Base-by-base conservation (phyloP, 2,888 invertebrate species). In the Epistrophe grossulariae region DNA sequence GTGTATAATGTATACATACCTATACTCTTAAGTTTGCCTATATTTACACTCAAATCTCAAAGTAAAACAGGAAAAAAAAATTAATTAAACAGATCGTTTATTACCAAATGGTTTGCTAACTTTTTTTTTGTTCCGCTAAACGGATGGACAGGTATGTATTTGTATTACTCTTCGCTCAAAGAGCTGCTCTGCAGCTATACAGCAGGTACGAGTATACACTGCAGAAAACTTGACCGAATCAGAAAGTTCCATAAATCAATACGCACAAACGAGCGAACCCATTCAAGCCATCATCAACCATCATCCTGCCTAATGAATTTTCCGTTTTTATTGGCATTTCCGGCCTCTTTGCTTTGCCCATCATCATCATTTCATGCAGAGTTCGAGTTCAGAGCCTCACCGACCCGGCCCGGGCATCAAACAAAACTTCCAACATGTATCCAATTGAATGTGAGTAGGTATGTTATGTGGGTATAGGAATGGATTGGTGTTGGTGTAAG, bases 271-370 rank as follows among this genome's bases (percentile, higher is more conserved):
- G 40, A 73, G 15, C 66, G 52, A 62, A 60, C 52, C 60, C 72
- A 71, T 57, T 40, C 31, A 57, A 76, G 50, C 59, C 52, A 76
- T 74, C 19, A 62, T 62, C 62, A 28, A 66, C 66, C 45, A 66
- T 45, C 55, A 55, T 55, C 19, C 13, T 72, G 78, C 85, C 78
- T 85, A 85, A 85, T 85, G 85, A 87, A 87, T 72, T 87, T 87
- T 87, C 78, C 79, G 82, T 82, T 82, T 87, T 87, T 87, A 87
- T 87, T 87, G 87, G 82, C 79, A 87, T 82, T 66, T 87, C 85
- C 85, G 70, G 74, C 66, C 50, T 62, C 48, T 50, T 19, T 62
- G 59, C 28, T 35, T 35, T 35, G 35, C 35, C 35, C 35, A 35
- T 35, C 7, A 9, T 9, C 28, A 50, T 45, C 78, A 17, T 19